Percentiles rank a stretch among this genome's conserved stretches.
Conservation (phyloP, 2,888 invertebrate species). For the Amiota minor region DNA sequence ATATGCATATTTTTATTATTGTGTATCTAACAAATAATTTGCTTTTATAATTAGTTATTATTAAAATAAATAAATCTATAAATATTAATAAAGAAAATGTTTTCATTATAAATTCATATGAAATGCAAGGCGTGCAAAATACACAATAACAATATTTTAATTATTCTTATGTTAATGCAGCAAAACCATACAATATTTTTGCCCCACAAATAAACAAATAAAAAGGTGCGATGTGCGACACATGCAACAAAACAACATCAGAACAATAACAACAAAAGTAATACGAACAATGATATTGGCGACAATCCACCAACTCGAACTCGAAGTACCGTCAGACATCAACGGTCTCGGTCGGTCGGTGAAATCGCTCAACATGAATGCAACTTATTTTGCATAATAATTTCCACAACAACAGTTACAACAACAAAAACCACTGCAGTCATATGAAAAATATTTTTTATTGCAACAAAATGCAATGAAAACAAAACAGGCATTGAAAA, state of each 20-base stretch:
- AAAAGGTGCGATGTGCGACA: constrained; percentile 2
- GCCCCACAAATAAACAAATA: constrained; percentile 12
- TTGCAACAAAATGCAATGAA: constrained; percentile 40
- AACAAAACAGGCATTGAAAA: constrained; percentile 34
- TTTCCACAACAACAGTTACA: constrained; percentile 35
- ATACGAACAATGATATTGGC: not conserved
- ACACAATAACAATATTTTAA: constrained; percentile 1
- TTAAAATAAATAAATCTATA: not conserved
- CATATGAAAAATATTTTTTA: constrained; percentile 46
- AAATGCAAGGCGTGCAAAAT: not conserved
- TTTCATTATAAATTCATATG: constrained; percentile 1
- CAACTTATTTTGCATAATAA: constrained; percentile 60
- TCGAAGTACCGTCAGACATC: not conserved
- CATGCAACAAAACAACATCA: not conserved
- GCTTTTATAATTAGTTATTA: too few relatives aligned
- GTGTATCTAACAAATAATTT: too few relatives aligned
- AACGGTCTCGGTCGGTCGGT: not conserved
- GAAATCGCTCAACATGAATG: constrained; percentile 34
- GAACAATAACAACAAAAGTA: too few relatives aligned
- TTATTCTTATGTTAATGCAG: constrained; percentile 22
- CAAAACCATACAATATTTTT: constrained; percentile 1
- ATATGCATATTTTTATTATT: too few relatives aligned
- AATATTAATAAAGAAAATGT: constrained; percentile 6
- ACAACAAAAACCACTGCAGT: constrained; percentile 17
- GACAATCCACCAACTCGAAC: not conserved